Evolutionary conservation across 2,888 invertebrate genomes (phyloP).

Genomic region (Halocaridina rubra): DNA sequence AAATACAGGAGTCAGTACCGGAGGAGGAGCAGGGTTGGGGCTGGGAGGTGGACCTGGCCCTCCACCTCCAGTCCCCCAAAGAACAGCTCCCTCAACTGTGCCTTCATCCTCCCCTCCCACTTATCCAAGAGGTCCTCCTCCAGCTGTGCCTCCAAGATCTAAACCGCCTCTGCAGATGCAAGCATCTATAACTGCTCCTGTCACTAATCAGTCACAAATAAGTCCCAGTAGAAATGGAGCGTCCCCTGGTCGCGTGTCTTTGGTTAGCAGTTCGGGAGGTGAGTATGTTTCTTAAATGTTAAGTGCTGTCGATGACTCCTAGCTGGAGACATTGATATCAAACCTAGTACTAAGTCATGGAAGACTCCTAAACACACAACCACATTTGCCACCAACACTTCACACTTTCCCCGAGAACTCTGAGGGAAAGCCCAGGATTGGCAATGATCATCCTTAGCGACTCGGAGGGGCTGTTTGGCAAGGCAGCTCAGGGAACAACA

Average conservation of each 20-base stretch:
- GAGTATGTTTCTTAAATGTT: not conserved
- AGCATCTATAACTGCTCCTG: not conserved
- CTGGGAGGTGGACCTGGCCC: constrained; percentile 4
- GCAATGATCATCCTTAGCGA: too few species aligned
- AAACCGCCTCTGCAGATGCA: constrained; percentile 39
- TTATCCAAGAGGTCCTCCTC: constrained; percentile 36
- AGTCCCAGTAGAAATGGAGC: constrained; percentile 33
- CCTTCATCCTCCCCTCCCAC: constrained; percentile 46
- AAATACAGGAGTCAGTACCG: not conserved
- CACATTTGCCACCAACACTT: too few species aligned
- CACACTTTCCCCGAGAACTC: too few species aligned
- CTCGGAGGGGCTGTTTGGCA: too few species aligned
- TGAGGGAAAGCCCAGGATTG: too few species aligned
- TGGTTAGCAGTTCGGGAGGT: constrained; percentile 24
- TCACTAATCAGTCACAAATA: constrained; percentile 20
- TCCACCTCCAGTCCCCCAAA: constrained; percentile 28
- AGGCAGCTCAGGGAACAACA: too few species aligned
- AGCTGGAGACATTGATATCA: too few species aligned
- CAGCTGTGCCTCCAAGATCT: constrained; percentile 45
- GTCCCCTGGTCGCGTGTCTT: constrained; percentile 19
- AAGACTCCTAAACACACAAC: too few species aligned
- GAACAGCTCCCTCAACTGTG: constrained; percentile 32
- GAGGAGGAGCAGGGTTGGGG: constrained; percentile 13
- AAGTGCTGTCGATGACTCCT: too few species aligned
- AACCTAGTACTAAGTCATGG: too few species aligned